Evolutionary conservation across 2,797 vertebrate genomes (phyloP), one percentile per base, ranked within the genome.

Genomic region (Leuciscus waleckii): DNA sequence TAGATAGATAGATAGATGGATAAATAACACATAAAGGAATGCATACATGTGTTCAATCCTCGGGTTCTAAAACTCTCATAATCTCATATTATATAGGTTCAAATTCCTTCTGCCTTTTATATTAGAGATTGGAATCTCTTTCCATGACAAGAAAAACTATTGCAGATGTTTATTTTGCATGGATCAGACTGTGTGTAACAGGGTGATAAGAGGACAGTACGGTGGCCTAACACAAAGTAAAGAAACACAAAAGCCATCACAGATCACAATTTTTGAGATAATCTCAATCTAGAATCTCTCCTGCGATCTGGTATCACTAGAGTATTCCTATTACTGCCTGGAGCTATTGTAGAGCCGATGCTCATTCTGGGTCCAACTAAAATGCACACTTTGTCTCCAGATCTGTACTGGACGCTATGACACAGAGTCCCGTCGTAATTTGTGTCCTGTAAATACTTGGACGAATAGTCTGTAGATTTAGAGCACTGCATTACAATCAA

Each of bases 321-420:
- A 81, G 88, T 90, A 63, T 91, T 91, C 5, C 88, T 43, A 85
- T 90, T 90, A 80, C 90, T 90, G 6, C 87, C 85, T 3, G 91
- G 85, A 3, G 83, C 90, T 49, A 90, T 83, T 70, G 89, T 86
- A 35, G 90, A 92, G 26, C 90, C 91, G 32, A 90, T 88, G 89
- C 90, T 92, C 88, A 89, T 90, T 85, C 90, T 90, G 81, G 90
- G 88, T 83, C 89, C 90, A 85, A 92, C 91, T 87, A 92, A 86
- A 81, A 89, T 92, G 74, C 90, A 91, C 1, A 88, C 89, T 81
- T 89, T 91, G 78, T 92, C 90, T 88, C 89, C 90, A 43, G 90
- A 89, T 90, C 88, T 90, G 88, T 91, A 90, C 80, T 90, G 91
- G 29, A 29, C 2, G 29, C 29, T 29, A 2, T 29, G 29, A 29